phyloP scores from a whole-genome alignment of 2,797 vertebrate genomes.

The Macroramphosus scolopax region DNA sequence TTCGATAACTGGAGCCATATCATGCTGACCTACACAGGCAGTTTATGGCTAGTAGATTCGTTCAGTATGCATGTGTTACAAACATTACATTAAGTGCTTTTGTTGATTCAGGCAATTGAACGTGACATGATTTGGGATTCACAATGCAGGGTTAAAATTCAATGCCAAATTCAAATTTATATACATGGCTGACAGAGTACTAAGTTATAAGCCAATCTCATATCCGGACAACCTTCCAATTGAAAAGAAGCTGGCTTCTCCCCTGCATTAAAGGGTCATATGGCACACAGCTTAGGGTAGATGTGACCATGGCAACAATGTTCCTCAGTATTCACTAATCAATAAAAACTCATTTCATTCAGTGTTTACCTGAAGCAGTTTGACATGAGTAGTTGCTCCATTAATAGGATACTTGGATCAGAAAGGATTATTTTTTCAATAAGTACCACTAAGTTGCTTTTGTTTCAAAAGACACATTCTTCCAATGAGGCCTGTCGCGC shows the following conservation, averaged over 20 bases:
- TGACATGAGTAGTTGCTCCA: constrained; percentile 65
- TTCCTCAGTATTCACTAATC: constrained; percentile 52
- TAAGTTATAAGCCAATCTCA: constrained; percentile 42
- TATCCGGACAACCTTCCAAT: constrained; percentile 19
- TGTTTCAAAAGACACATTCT: constrained; percentile 29
- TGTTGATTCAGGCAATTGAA: constrained; percentile 67
- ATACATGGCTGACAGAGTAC: constrained; percentile 27
- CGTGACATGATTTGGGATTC: constrained; percentile 55
- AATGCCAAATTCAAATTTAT: constrained; percentile 52
- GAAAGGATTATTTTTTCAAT: constrained; percentile 32
- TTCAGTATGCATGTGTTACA: constrained; percentile 65
- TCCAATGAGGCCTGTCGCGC: constrained; percentile 29
- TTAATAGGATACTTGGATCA: constrained; percentile 50
- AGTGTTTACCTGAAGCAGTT: constrained; percentile 76
- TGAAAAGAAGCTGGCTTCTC: constrained; percentile 40
- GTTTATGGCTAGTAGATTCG: constrained; percentile 63
- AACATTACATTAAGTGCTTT: constrained; percentile 72
- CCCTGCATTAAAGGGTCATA: constrained; percentile 47
- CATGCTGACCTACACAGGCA: constrained; percentile 64
- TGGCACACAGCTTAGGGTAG: constrained; percentile 61
- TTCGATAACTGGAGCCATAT: constrained; percentile 64
- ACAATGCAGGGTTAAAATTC: constrained; percentile 54
- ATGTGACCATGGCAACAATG: constrained; percentile 48
- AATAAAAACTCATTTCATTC: constrained; percentile 65
- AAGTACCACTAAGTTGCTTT: constrained; percentile 42